Evolutionary conservation across 2,113 vertebrate species (phyloP).

Genomic region (Panthera leo): DNA sequence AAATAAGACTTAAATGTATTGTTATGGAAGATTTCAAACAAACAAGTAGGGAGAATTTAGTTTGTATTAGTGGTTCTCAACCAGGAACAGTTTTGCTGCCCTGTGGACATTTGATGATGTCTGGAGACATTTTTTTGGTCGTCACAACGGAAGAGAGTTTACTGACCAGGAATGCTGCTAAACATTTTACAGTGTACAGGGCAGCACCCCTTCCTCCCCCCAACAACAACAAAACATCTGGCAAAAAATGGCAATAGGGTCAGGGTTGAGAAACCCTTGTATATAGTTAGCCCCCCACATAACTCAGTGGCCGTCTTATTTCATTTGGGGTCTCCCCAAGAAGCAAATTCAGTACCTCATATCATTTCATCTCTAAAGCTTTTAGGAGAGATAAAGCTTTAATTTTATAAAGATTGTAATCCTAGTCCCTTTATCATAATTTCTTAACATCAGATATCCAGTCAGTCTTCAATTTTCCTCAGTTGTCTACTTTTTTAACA

Average conservation of each 20-base stretch:
- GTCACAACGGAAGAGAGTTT: not conserved
- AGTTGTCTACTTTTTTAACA: not conserved
- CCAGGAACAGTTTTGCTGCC: not conserved
- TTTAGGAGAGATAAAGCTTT: slow-evolving; percentile 27
- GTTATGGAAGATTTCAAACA: not conserved
- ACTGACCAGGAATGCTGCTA: not conserved
- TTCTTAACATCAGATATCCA: not conserved
- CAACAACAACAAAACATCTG: not conserved
- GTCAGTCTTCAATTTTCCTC: not conserved
- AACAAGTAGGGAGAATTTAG: slow-evolving; percentile 4
- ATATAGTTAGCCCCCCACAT: not conserved
- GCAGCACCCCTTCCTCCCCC: not conserved
- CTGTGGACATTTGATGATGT: not conserved
- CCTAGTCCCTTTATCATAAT: not conserved
- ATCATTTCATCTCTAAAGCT: slow-evolving; percentile 18
- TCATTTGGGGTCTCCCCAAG: not conserved
- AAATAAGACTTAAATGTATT: not conserved
- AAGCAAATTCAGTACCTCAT: not conserved
- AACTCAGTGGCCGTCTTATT: not conserved
- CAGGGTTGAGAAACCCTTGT: not conserved
- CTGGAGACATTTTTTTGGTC: not conserved
- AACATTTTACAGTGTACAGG: not conserved
- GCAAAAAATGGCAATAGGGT: not conserved
- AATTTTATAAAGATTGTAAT: not conserved
- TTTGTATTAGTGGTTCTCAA: not conserved